phyloP scores from a whole-genome alignment of 2,113 vertebrate species.

The Dryoscopus gambensis region DNA sequence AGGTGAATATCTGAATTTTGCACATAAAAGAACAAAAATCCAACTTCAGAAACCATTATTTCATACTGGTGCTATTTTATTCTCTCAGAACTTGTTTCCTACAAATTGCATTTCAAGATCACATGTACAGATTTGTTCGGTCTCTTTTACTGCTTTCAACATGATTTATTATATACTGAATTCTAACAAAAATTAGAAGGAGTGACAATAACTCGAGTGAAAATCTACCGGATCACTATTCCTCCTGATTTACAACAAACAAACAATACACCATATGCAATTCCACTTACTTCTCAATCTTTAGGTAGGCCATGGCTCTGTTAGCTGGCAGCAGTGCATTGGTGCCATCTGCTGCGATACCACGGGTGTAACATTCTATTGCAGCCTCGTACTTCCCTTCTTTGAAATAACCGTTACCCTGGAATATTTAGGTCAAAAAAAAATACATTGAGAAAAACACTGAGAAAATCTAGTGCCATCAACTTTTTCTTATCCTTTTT shows the following conservation, averaged over 20 bases:
- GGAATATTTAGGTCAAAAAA: not conserved
- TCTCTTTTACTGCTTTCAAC: not conserved
- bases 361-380: constrained; percentile 87
- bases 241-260: not conserved
- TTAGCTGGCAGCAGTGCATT: constrained; percentile 94
- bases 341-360: constrained; percentile 85
- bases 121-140: not conserved
- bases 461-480: not conserved
- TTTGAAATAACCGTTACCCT: constrained; percentile 98
- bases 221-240: not conserved
- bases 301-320: constrained; percentile 94
- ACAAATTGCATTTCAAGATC: not conserved
- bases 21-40: not conserved
- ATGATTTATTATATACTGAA: not conserved
- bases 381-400: constrained; percentile 91
- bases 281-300: constrained; percentile 82
- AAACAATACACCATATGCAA: not conserved
- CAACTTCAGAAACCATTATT: not conserved
- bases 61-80: not conserved
- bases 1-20: not conserved
- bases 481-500: not conserved
- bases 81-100: not conserved
- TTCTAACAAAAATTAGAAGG: not conserved
- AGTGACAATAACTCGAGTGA: not conserved
- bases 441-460: too few relatives aligned